Conservation (phyloP, 1,140 invertebrate species). For the Drosophila ficusphila region DNA sequence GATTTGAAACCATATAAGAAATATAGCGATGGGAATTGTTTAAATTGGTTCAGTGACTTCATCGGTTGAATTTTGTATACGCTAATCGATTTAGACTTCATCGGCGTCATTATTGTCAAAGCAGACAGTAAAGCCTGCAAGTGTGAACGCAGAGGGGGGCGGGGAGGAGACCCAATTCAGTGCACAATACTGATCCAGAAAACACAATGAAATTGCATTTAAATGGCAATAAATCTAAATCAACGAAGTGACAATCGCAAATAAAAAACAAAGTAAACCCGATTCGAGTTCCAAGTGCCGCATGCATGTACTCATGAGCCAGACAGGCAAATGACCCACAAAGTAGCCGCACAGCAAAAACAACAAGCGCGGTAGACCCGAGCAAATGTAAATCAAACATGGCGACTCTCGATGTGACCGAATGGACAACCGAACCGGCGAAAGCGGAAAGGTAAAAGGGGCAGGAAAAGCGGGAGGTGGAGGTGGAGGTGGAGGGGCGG, state of each 20-base stretch:
- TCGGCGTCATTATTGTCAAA: slow-evolving; percentile 8
- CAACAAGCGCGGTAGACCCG: slow-evolving; percentile 6
- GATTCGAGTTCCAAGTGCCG: slow-evolving; percentile 15
- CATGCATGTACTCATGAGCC: slow-evolving; percentile 28
- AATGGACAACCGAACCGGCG: slow-evolving; percentile 19
- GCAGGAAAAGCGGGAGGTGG: background rate
- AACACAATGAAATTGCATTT: slow-evolving; percentile 72
- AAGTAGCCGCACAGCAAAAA: slow-evolving; percentile 35
- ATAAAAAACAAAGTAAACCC: slow-evolving; percentile 43
- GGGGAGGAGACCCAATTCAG: slow-evolving; percentile 4
- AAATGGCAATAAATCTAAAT: slow-evolving; percentile 76
- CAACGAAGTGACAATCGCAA: slow-evolving; percentile 63
- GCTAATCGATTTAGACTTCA: slow-evolving; percentile 31
- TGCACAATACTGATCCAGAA: slow-evolving; percentile 29
- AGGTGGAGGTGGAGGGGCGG: too few relatives aligned
- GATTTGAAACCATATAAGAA: background rate
- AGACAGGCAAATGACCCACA: slow-evolving; percentile 78
- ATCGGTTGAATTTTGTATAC: background rate
- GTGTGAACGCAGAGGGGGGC: background rate
- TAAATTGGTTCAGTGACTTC: slow-evolving; percentile 25
- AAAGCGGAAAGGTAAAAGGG: background rate
- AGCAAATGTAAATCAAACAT: slow-evolving; percentile 56
- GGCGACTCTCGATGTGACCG: slow-evolving; percentile 56
- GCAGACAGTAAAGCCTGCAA: slow-evolving; percentile 5
- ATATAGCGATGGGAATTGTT: background rate